Percentiles rank a stretch among this genome's conserved stretches.
phyloP scores from a whole-genome alignment of 2,113 vertebrate genomes.

The Hepsetus odoe region DNA sequence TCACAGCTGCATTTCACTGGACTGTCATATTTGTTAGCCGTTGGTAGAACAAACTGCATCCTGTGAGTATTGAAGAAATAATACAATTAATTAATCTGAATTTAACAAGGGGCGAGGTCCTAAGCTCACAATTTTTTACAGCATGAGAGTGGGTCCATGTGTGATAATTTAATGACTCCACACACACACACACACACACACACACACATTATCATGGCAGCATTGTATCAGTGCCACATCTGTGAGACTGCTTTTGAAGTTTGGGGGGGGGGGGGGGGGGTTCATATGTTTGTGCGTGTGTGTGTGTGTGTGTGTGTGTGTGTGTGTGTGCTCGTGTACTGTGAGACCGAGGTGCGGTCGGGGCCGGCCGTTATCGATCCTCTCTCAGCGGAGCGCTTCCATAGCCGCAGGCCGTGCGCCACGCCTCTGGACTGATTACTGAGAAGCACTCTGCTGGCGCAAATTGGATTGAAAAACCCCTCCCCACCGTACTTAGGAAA shows the following conservation, averaged over 20 bases:
- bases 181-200: conserved; percentile 6
- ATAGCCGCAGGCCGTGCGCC: conserved; percentile 44
- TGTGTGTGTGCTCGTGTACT: conserved; percentile 32
- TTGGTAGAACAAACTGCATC: conserved; percentile 43
- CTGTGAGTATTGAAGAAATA: conserved; percentile 14
- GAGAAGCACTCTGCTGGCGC: conserved; percentile 50
- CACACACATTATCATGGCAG: background rate
- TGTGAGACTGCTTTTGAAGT: conserved; percentile 1
- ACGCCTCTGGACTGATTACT: conserved; percentile 57
- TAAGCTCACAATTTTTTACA: conserved; percentile 37
- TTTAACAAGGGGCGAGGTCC: conserved; percentile 48
- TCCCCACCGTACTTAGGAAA: conserved; percentile 56
- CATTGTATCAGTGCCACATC: conserved; percentile 4
- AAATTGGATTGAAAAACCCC: conserved; percentile 60
- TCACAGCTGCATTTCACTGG: conserved; percentile 11
- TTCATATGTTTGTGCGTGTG: no score
- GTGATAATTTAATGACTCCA: conserved; percentile 45
- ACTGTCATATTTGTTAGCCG: conserved; percentile 37
- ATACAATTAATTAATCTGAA: conserved; percentile 48
- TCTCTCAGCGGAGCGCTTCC: conserved; percentile 46
- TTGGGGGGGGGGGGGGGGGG: conserved; percentile 16
- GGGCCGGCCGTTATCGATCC: conserved; percentile 50
- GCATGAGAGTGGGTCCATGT: conserved; percentile 17
- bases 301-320: conserved; percentile 20
- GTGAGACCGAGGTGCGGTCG: conserved; percentile 33